Percentiles rank a stretch among this genome's conserved stretches.
These are phyloP conservation scores for Gonatopus flavifemur DNA, from an alignment of 1,140 invertebrate genomes.

Conservation along the genomic window DNA sequence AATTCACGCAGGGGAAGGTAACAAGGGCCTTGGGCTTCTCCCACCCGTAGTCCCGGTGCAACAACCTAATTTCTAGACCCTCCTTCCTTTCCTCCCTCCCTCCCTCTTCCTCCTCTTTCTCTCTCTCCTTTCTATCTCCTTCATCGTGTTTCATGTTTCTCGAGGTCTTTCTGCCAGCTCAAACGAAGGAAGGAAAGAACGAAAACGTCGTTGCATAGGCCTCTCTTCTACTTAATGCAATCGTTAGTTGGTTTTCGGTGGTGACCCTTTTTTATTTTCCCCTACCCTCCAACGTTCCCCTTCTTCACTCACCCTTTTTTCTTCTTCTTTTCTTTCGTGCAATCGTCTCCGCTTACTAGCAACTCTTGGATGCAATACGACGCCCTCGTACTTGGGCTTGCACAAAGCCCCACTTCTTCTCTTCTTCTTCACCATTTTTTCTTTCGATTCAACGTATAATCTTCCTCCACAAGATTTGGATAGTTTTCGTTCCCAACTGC, in stretches of 20 bases:
- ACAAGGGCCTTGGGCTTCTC: constrained; percentile 55
- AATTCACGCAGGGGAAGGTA: constrained; percentile 53
- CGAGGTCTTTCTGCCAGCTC: too few species aligned
- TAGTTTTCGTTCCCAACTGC: neutral
- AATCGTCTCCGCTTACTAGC: constrained; percentile 57
- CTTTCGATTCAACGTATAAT: too few species aligned
- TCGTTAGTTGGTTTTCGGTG: constrained; percentile 54
- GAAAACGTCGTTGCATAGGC: constrained; percentile 27
- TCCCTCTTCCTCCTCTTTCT: constrained; percentile 13
- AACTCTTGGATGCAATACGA: constrained; percentile 53
- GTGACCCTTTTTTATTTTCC: constrained; percentile 33
- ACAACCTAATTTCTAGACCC: constrained; percentile 60
- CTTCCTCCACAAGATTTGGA: neutral
- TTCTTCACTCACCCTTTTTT: too few species aligned
- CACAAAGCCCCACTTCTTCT: constrained; percentile 26
- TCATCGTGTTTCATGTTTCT: constrained; percentile 3
- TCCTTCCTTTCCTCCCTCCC: constrained; percentile 30
- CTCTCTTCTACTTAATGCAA: constrained; percentile 55
- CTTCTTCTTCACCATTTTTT: neutral
- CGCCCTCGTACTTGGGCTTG: constrained; percentile 35
- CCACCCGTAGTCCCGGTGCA: constrained; percentile 51
- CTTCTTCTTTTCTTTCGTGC: constrained; percentile 37
- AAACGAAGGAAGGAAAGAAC: too few species aligned
- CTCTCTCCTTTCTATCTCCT: constrained; percentile 15
- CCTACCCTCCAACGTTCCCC: constrained; percentile 1